A percentile compares a stretch with the other conserved stretches of the same genome.
Conservation (phyloP, 2,113 vertebrate species). For the Balaenoptera acutorostrata region DNA sequence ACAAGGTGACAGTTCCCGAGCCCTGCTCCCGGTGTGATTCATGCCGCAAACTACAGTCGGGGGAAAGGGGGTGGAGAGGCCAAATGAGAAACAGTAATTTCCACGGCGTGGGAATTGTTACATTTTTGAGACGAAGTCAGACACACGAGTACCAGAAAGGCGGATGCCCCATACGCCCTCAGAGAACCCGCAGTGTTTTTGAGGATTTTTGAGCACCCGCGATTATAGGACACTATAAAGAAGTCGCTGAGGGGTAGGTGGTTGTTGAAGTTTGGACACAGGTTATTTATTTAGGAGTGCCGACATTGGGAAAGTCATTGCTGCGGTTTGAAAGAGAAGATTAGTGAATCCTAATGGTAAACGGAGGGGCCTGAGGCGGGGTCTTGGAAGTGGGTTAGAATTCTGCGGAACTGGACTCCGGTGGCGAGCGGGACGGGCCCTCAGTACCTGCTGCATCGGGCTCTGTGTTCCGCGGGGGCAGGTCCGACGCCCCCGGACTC, state of each 20-base stretch:
- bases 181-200: background rate
- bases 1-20: background rate
- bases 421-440: rapidly evolving
- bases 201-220: background rate
- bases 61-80: background rate
- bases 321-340: background rate
- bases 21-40: background rate
- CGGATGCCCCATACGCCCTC: background rate
- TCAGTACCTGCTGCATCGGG: rapidly evolving
- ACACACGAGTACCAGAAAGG: background rate
- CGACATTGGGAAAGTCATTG: background rate
- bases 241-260: background rate
- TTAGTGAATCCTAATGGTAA: background rate
- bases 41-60: background rate
- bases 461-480: no score
- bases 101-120: background rate
- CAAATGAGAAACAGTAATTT: background rate
- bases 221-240: background rate
- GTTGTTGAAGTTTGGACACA: background rate
- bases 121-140: background rate
- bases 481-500: no score
- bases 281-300: background rate
- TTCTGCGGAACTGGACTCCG: background rate
- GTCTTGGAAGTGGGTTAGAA: background rate
- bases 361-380: rapidly evolving